Percentiles rank a stretch among this genome's conserved stretches.
These are phyloP conservation scores for Cacatua alba DNA, from an alignment of 2,113 vertebrate genomes.

Conservation along the genomic window DNA sequence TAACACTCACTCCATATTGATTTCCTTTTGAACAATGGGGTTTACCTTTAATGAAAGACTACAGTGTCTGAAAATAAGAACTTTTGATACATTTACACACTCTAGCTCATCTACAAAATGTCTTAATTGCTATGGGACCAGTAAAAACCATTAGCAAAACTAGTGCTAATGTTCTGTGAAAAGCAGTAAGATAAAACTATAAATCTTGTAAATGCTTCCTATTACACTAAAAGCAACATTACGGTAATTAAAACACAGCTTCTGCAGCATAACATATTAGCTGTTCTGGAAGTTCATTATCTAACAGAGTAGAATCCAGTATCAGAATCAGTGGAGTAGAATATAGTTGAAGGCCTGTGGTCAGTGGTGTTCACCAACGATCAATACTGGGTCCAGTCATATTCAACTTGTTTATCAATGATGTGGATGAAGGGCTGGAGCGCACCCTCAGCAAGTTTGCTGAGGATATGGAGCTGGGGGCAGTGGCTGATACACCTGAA, in stretches of 20 bases:
- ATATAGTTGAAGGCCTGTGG: background rate
- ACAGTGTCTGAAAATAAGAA: background rate
- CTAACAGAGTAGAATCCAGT: background rate
- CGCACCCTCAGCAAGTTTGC: background rate
- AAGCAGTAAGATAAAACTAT: background rate
- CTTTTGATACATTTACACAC: background rate
- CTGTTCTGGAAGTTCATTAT: background rate
- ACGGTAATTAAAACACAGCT: background rate
- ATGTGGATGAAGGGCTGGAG: background rate
- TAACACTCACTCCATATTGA: background rate
- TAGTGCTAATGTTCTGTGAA: background rate
- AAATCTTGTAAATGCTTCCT: background rate
- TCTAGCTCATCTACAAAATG: background rate
- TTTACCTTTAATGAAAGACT: background rate
- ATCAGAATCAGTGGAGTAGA: background rate
- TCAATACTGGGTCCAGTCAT: background rate
- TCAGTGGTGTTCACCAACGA: background rate
- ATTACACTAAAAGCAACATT: background rate
- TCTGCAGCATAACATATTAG: background rate
- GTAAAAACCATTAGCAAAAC: background rate
- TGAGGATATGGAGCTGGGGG: background rate
- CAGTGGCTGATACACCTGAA: background rate
- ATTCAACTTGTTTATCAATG: background rate
- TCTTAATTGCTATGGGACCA: background rate
- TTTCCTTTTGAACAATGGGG: background rate